Evolutionary conservation across 2,888 invertebrate species (phyloP).

Genomic region (Platerodrilus igneus): DNA sequence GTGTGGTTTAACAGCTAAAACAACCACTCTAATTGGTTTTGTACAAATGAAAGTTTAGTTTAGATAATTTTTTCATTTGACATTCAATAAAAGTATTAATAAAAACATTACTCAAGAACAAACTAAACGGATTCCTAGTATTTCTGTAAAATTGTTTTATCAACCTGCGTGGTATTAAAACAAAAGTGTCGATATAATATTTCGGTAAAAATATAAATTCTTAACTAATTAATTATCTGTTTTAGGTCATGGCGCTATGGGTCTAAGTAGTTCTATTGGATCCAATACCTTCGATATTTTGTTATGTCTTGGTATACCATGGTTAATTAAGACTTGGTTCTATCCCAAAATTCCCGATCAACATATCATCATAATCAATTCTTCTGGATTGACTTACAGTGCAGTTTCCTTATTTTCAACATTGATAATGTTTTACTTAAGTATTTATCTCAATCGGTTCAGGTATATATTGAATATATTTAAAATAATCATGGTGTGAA

Average conservation of each 20-base stretch:
- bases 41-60: too few relatives aligned
- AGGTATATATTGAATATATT: too few relatives aligned
- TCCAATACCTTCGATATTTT: conserved; percentile 80
- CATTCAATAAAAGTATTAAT: too few relatives aligned
- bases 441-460: conserved; percentile 64
- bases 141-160: too few relatives aligned
- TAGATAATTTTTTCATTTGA: too few relatives aligned
- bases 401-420: conserved; percentile 70
- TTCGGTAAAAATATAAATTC: neutral
- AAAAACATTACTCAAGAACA: too few relatives aligned
- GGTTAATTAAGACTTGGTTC: conserved; percentile 66
- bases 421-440: conserved; percentile 62
- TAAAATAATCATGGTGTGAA: too few relatives aligned
- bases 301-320: conserved; percentile 72
- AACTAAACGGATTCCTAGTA: too few relatives aligned
- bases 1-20: too few relatives aligned
- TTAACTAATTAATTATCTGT: conserved; percentile 16
- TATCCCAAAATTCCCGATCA: conserved; percentile 56
- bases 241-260: conserved; percentile 71
- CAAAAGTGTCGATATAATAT: too few relatives aligned
- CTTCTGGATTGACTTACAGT: conserved; percentile 70
- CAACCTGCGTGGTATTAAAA: too few relatives aligned
- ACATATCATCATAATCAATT: conserved; percentile 66
- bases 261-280: conserved; percentile 75
- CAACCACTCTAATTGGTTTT: too few relatives aligned